Percentiles rank a stretch among this genome's conserved stretches.
phyloP scores from a whole-genome alignment of 2,797 vertebrate species.

The Rousettus madagascariensis region DNA sequence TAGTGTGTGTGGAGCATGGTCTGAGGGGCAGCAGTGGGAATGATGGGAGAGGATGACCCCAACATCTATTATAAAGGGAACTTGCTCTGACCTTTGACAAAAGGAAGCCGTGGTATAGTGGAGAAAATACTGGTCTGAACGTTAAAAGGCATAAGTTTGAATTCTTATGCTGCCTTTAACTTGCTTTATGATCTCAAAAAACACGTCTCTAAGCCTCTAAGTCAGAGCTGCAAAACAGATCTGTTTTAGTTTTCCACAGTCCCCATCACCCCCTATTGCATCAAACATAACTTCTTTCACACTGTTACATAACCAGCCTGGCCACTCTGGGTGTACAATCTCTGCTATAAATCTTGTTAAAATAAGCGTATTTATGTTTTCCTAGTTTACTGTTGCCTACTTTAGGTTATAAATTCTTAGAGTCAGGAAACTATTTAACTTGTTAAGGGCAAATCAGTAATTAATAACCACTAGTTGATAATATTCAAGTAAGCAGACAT shows the following conservation, averaged over 20 bases:
- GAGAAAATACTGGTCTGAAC: background rate
- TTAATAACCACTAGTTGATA: background rate
- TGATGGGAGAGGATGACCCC: background rate
- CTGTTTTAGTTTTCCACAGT: background rate
- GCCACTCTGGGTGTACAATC: background rate
- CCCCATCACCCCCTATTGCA: background rate
- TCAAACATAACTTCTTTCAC: background rate
- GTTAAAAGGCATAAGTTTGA: background rate
- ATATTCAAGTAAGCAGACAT: background rate
- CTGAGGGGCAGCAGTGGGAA: background rate
- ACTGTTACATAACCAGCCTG: background rate
- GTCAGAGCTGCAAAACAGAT: background rate
- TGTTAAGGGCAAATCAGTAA: background rate
- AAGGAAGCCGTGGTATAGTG: background rate
- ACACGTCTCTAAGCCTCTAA: background rate
- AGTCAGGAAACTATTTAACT: background rate
- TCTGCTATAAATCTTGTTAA: background rate
- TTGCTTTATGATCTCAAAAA: background rate
- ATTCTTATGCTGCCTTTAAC: background rate
- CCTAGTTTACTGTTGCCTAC: background rate
- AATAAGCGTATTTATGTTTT: background rate
- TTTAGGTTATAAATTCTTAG: background rate
- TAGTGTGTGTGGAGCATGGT: background rate
- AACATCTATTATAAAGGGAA: background rate
- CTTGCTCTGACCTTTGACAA: background rate